These are phyloP conservation scores for Lagria hirta DNA, from an alignment of 2,888 invertebrate genomes.

Conservation along the genomic window DNA sequence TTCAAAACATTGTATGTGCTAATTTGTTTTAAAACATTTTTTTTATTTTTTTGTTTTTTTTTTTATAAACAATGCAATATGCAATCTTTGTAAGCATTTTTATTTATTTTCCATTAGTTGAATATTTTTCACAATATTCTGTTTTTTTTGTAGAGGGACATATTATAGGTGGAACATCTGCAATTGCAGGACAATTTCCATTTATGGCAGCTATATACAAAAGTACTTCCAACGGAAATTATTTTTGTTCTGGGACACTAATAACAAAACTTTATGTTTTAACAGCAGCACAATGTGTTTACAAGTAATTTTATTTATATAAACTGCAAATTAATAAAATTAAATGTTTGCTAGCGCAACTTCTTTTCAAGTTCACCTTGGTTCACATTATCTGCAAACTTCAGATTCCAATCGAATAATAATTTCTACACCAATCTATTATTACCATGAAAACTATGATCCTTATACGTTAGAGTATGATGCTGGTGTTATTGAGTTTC, in stretches of 20 bases:
- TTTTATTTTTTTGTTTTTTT: no score
- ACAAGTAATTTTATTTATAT: no score
- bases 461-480: conserved; percentile 3
- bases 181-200: conserved; percentile 3
- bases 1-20: no score
- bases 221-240: neutral
- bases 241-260: neutral
- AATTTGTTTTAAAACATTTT: no score
- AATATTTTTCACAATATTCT: no score
- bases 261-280: conserved; percentile 1
- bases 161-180: neutral
- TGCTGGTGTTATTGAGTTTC: conserved; percentile 3
- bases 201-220: conserved; percentile 5
- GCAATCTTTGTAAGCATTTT: no score
- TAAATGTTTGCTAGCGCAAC: conserved; percentile 1
- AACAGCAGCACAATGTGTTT: conserved; percentile 2
- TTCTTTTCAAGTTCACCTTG: neutral
- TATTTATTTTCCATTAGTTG: no score
- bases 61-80: no score
- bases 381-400: neutral
- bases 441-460: neutral
- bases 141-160: no score
- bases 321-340: no score
- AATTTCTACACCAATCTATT: conserved; percentile 1
- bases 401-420: neutral